phyloP scores from a whole-genome alignment of 2,888 invertebrate genomes.

The Steinernema scapterisci region DNA sequence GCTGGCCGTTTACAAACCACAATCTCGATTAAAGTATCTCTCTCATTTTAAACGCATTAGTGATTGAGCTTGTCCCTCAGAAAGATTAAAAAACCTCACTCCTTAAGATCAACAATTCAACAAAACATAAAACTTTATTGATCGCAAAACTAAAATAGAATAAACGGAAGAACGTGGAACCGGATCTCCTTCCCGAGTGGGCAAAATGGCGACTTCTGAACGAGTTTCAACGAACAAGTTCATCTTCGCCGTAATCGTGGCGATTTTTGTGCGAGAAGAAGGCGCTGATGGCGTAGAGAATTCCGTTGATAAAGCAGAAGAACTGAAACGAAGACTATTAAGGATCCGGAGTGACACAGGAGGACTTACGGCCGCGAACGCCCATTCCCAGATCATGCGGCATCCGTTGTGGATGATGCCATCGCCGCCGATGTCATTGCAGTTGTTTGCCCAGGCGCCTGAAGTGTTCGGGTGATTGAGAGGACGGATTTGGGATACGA shows the following conservation, averaged over 20 bases:
- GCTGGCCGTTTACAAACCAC: too few species aligned
- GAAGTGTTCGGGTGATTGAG: not conserved
- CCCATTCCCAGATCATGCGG: conserved; percentile 63
- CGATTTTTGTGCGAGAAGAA: conserved; percentile 25
- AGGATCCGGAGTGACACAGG: not conserved
- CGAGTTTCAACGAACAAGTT: not conserved
- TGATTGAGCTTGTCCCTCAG: too few species aligned
- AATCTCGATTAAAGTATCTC: too few species aligned
- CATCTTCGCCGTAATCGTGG: conserved; percentile 20
- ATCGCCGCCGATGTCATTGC: conserved; percentile 64
- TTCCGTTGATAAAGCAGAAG: conserved; percentile 51
- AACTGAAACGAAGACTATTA: conserved; percentile 44
- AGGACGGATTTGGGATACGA: not conserved
- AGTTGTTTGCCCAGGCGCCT: conserved; percentile 65
- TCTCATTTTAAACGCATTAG: too few species aligned
- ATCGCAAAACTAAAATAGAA: too few species aligned
- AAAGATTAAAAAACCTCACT: too few species aligned
- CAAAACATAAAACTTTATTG: too few species aligned
- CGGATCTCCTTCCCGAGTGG: not conserved
- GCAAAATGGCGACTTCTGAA: not conserved
- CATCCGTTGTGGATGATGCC: conserved; percentile 64
- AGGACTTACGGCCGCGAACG: conserved; percentile 61
- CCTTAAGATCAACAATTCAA: too few species aligned
- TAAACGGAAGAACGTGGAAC: too few species aligned
- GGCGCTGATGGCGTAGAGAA: conserved; percentile 47